Conservation (phyloP, 37 sponge, comb jelly and placozoan species). For the Agelas oroides region DNA sequence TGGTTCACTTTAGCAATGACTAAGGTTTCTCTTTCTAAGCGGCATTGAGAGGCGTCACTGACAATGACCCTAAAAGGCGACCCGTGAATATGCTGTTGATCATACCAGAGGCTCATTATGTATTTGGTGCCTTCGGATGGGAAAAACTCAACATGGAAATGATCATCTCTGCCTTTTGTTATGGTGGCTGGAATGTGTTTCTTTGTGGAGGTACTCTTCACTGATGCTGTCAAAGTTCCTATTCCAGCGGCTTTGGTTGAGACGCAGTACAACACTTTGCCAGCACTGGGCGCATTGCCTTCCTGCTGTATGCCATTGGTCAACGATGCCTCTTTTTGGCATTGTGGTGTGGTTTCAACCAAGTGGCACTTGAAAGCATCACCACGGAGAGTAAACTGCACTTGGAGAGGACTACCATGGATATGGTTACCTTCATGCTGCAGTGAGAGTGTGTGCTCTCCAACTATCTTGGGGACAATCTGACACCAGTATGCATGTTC, state of each 20-base stretch:
- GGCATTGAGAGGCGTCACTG: constrained; percentile 25
- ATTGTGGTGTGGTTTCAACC: constrained; percentile 22
- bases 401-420: constrained; percentile 69
- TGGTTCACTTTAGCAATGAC: background rate
- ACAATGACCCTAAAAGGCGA: constrained; percentile 75
- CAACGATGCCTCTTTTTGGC: constrained; percentile 9
- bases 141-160: constrained; percentile 44
- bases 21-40: constrained; percentile 64
- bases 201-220: constrained; percentile 13
- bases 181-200: constrained; percentile 28
- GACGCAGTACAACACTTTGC: background rate
- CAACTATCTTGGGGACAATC: constrained; percentile 11
- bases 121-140: constrained; percentile 41
- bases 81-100: constrained; percentile 72
- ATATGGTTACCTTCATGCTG: constrained; percentile 10
- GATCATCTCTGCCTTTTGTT: constrained; percentile 12
- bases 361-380: constrained; percentile 75
- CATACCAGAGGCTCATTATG: constrained; percentile 57
- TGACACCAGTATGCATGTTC: background rate
- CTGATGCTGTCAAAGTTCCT: constrained; percentile 52
- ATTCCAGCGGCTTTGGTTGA: constrained; percentile 65
- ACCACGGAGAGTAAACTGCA: constrained; percentile 42
- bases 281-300: too few relatives aligned
- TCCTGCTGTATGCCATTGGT: background rate
- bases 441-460: constrained; percentile 5